Evolutionary conservation across 2,797 vertebrate genomes (phyloP).

Genomic region (Gadopsis bispinosus): DNA sequence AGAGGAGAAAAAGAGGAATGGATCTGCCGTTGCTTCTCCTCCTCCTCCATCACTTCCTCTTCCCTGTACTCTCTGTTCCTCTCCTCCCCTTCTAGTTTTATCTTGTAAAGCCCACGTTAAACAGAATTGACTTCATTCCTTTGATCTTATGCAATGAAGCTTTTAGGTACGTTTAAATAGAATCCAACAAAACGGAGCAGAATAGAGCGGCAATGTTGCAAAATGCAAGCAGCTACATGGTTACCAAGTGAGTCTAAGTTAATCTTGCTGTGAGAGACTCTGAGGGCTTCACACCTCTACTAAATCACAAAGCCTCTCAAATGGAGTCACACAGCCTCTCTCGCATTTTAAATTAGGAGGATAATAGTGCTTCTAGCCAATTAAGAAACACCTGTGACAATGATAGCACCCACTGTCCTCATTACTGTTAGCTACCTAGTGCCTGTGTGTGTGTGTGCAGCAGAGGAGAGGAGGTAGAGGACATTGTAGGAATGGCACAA

Average conservation of each 20-base stretch:
- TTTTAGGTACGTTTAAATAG: constrained; percentile 42
- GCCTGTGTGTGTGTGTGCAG: neutral
- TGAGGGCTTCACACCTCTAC: constrained; percentile 19
- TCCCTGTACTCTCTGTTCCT: constrained; percentile 36
- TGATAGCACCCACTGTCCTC: constrained; percentile 57
- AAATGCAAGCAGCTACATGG: neutral
- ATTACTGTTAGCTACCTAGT: constrained; percentile 49
- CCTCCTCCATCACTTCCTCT: constrained; percentile 50
- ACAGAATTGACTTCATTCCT: constrained; percentile 32
- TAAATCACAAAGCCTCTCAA: constrained; percentile 38
- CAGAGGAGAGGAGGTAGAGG: neutral
- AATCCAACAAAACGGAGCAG: constrained; percentile 26
- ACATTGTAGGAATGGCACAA: neutral
- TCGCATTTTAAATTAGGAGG: constrained; percentile 39
- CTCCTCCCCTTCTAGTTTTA: constrained; percentile 53
- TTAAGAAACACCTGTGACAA: constrained; percentile 68
- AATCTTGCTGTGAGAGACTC: constrained; percentile 12
- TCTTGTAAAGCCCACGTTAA: constrained; percentile 41
- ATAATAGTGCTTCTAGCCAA: constrained; percentile 56
- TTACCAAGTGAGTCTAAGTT: constrained; percentile 21
- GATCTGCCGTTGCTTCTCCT: constrained; percentile 54
- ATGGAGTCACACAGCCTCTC: constrained; percentile 11
- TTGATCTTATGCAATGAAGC: constrained; percentile 42
- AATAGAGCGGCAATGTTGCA: constrained; percentile 10
- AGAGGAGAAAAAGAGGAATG: constrained; percentile 56